Conservation (phyloP, 2,888 invertebrate species). For the Limnephilus marmoratus region DNA sequence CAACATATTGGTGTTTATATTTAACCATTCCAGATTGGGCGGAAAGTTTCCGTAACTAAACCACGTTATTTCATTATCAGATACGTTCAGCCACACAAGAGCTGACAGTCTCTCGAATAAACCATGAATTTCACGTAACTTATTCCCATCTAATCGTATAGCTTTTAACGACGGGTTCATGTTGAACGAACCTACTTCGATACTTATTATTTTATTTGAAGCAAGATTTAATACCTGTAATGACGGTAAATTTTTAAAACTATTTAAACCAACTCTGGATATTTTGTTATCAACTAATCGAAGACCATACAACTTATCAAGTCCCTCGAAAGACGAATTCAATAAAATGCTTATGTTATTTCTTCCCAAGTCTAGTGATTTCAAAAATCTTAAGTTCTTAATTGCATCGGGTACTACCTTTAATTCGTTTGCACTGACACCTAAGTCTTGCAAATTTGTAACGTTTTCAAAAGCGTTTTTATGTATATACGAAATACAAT, state of each 20-base stretch:
- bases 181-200: slow-evolving; percentile 85
- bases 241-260: slow-evolving; percentile 84
- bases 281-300: slow-evolving; percentile 89
- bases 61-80: slow-evolving; percentile 84
- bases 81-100: slow-evolving; percentile 88
- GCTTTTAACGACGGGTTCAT: slow-evolving; percentile 84
- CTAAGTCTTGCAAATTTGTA: slow-evolving; percentile 86
- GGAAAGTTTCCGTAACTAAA: slow-evolving; percentile 89
- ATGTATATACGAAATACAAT: slow-evolving; percentile 83
- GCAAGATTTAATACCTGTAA: slow-evolving; percentile 89
- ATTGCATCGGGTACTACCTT: slow-evolving; percentile 82
- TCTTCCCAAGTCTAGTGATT: slow-evolving; percentile 88
- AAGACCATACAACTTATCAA: slow-evolving; percentile 85
- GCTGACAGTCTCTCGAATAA: slow-evolving; percentile 84
- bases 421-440: slow-evolving; percentile 84
- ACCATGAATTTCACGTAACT: slow-evolving; percentile 84
- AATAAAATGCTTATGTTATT: slow-evolving; percentile 86
- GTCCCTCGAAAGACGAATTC: slow-evolving; percentile 84
- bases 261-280: slow-evolving; percentile 84
- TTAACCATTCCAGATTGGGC: slow-evolving; percentile 85
- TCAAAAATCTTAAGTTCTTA: slow-evolving; percentile 82
- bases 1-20: slow-evolving; percentile 87
- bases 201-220: slow-evolving; percentile 85
- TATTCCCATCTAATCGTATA: slow-evolving; percentile 86
- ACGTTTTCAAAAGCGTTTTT: slow-evolving; percentile 86